Evolutionary conservation across 1,140 invertebrate species (phyloP), one percentile per base, ranked within the genome.

Genomic region (Ostrea denselamellosa): DNA sequence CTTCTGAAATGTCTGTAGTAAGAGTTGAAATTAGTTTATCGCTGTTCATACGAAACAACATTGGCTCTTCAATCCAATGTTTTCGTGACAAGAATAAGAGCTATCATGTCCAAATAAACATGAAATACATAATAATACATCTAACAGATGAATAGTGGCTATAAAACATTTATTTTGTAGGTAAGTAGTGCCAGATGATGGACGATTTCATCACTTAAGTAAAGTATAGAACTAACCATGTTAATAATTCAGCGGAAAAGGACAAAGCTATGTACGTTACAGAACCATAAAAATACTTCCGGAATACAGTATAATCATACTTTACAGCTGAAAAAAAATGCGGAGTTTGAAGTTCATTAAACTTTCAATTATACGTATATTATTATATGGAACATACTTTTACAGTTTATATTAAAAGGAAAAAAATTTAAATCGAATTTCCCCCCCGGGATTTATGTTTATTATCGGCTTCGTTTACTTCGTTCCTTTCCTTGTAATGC

Each of bases 161-260:
- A 9, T 83, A 19, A n/a, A 19, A 22, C 8, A 52, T 83, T 53
- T 53, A 83, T 83, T 71, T 77, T 77, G 28, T 14, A 14, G 0
- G 22, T 77, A 10, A 34, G 9, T 8, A 25, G 25, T 34, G 25
- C 8, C 9, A 28, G 68, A 77, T 77, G 68, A 34, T 28, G 28
- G 4, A 34, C 25, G 68, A 77, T 77, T 77, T 77, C 34, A 12
- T 14, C 28, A 9, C 5, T 8, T 10, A 77, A 5, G 22, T 34
- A 28, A 34, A 34, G 28, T 10, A 8, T 19, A 17, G n/a, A 53
- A 25, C 89, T 51, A 86, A 92, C 91, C 91, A 92, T 92, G 89
- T 65, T 91, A 87, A 91, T 68, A 62, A 88, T 89, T 85, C 82
- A 89, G 81, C 54, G 91, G 90, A 92, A 92, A 90, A 92, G 90